Base-by-base conservation (phyloP, 2,888 invertebrate genomes). In the Odontocerum albicorne region DNA sequence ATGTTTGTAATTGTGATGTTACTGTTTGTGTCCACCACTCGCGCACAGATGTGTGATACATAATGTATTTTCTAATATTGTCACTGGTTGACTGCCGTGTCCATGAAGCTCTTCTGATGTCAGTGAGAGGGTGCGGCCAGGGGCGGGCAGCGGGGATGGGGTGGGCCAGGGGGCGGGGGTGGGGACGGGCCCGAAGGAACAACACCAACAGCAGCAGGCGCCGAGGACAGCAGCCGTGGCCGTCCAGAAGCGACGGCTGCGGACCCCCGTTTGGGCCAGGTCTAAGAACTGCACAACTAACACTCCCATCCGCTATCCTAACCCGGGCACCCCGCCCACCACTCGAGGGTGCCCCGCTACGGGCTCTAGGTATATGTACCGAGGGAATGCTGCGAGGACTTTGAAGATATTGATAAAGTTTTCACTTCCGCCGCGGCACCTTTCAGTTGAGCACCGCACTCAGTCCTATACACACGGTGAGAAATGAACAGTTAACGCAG, bases 211-310 rank as follows among this genome's bases (percentile, higher is more conserved):
- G 67, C 65, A 64, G 67, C 67, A 66, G 64, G 68, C 68, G 67
- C 71, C 64, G 67, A 67, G 69, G 63, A 66, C 68, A 64, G 64
- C 52, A 15, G 38, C 55, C 70, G 73, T 74, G 70, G 79, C 84
- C 64, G 79, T 82, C 63, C 86, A 84, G 80, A 83, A 81, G 77
- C 83, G 88, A 73, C 85, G 87, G 67, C 85, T 89, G 72, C 85
- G 88, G 76, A 86, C 88, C 70, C 89, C 89, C 69, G 85, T 88
- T 75, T 89, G 89, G 89, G 86, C 88, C 76, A 84, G 87, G 80
- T 86, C 85, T 73, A 44, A 42, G 57, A 49, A 39, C 42, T 33
- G 33, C 42, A 21, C 20, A 36, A 15, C 50, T 39, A 49, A 27
- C 27, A 27, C 12, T 8, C 49, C 49, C 15, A 31, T 39, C 49